Evolutionary conservation across 2,888 invertebrate genomes (phyloP).

Genomic region (Drosophila falleni): DNA sequence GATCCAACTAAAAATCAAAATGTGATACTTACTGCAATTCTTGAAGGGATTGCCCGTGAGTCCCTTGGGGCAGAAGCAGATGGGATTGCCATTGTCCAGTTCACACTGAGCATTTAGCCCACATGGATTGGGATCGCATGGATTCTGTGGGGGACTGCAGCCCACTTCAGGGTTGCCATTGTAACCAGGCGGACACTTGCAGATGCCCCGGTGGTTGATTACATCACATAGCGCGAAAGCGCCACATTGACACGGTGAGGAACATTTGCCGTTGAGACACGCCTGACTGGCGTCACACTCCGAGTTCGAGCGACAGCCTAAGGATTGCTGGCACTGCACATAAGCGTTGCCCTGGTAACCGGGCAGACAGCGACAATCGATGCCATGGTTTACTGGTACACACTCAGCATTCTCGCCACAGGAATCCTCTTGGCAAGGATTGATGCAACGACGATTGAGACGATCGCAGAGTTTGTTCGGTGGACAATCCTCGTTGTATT

Average conservation of each 20-base stretch:
- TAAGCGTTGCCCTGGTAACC: slow-evolving; percentile 93
- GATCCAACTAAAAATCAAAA: background rate
- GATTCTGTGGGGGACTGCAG: slow-evolving; percentile 91
- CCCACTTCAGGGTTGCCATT: slow-evolving; percentile 91
- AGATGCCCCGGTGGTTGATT: slow-evolving; percentile 91
- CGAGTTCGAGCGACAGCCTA: slow-evolving; percentile 90
- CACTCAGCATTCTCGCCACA: slow-evolving; percentile 94
- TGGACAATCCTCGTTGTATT: slow-evolving; percentile 96
- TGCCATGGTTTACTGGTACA: slow-evolving; percentile 90
- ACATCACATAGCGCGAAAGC: slow-evolving; percentile 93
- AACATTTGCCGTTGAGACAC: slow-evolving; percentile 91
- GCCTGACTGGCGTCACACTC: slow-evolving; percentile 92
- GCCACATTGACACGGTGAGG: slow-evolving; percentile 92
- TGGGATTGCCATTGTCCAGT: slow-evolving; percentile 93
- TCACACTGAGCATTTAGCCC: slow-evolving; percentile 94
- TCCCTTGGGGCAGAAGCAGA: slow-evolving; percentile 95
- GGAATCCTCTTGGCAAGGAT: slow-evolving; percentile 91
- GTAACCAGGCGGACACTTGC: slow-evolving; percentile 93
- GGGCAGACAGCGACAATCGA: slow-evolving; percentile 90
- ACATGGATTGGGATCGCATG: slow-evolving; percentile 94
- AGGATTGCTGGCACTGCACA: slow-evolving; percentile 89
- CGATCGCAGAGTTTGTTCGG: slow-evolving; percentile 94
- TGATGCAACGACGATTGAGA: slow-evolving; percentile 93
- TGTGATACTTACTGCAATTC: slow-evolving; percentile 92
- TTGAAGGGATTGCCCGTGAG: slow-evolving; percentile 96